Evolutionary conservation across 2,888 invertebrate genomes (phyloP).

Genomic region (Sarcophaga caerulescens): DNA sequence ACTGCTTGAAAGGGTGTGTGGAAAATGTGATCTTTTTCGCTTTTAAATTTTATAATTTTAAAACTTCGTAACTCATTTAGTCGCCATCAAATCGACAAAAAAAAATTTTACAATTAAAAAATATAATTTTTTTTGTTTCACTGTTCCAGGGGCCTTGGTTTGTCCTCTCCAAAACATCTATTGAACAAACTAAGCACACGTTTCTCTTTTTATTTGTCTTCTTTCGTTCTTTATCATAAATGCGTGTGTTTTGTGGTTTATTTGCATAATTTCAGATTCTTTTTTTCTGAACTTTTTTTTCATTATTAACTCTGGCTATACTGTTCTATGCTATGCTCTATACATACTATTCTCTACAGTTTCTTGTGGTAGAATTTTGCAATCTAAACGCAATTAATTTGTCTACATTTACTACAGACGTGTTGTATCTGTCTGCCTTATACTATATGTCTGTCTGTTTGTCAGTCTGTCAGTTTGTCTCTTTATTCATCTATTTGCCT

Average conservation of each 20-base stretch:
- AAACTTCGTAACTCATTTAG: too few species aligned
- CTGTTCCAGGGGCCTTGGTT: slow-evolving; percentile 16
- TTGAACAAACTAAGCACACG: slow-evolving; percentile 47
- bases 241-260: slow-evolving; percentile 39
- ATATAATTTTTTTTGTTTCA: too few species aligned
- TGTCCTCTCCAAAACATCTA: slow-evolving; percentile 29
- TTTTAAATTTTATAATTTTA: too few species aligned
- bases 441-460: slow-evolving; percentile 9
- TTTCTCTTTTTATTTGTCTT: slow-evolving; percentile 28
- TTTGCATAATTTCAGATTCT: slow-evolving; percentile 45
- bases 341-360: slow-evolving; percentile 1
- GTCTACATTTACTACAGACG: slow-evolving; percentile 60
- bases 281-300: slow-evolving; percentile 24
- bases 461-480: slow-evolving; percentile 4
- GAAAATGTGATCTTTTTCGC: too few species aligned
- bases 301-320: neutral
- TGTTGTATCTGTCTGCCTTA: slow-evolving; percentile 28
- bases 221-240: slow-evolving; percentile 33
- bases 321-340: neutral
- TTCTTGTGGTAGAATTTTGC: slow-evolving; percentile 33
- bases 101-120: too few species aligned
- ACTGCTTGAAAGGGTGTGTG: too few species aligned
- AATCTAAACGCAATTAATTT: slow-evolving; percentile 65
- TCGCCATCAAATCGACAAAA: too few species aligned
- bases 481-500: too few species aligned